These are phyloP conservation scores for Scotopteryx bipunctaria DNA, from an alignment of 2,888 invertebrate species.

Conservation along the genomic window DNA sequence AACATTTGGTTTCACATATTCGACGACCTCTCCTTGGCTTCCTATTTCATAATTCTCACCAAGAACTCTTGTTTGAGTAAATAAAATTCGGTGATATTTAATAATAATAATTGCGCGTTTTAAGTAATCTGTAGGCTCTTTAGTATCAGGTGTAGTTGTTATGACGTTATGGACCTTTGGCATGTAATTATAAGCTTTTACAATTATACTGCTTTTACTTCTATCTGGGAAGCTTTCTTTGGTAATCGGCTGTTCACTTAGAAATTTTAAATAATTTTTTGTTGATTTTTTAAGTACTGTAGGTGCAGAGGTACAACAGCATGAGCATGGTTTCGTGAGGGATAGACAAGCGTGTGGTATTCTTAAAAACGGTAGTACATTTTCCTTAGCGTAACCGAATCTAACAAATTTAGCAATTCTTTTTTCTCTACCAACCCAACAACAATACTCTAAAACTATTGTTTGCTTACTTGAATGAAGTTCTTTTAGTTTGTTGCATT, in stretches of 20 bases:
- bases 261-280: neutral
- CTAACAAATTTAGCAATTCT: slow-evolving; percentile 14
- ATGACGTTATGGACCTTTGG: slow-evolving; percentile 1
- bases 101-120: slow-evolving; percentile 15
- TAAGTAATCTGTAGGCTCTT: slow-evolving; percentile 9
- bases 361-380: slow-evolving; percentile 24
- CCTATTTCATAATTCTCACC: slow-evolving; percentile 40
- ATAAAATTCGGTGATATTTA: slow-evolving; percentile 10
- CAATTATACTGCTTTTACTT: slow-evolving; percentile 5
- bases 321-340: slow-evolving; percentile 37
- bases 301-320: slow-evolving; percentile 38
- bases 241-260: slow-evolving; percentile 2
- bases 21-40: slow-evolving; percentile 26
- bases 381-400: neutral
- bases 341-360: slow-evolving; percentile 38
- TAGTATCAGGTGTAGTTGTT: neutral
- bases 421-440: slow-evolving; percentile 46
- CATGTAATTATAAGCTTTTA: slow-evolving; percentile 20
- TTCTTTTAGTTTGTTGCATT: slow-evolving; percentile 8
- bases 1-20: slow-evolving; percentile 2
- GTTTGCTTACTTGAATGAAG: slow-evolving; percentile 14
- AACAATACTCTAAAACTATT: slow-evolving; percentile 38
- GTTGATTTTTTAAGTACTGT: slow-evolving; percentile 2
- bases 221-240: neutral
- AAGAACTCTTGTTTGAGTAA: neutral